phyloP scores from a whole-genome alignment of 2,113 vertebrate genomes.

The Chaetorhynchus papuensis region DNA sequence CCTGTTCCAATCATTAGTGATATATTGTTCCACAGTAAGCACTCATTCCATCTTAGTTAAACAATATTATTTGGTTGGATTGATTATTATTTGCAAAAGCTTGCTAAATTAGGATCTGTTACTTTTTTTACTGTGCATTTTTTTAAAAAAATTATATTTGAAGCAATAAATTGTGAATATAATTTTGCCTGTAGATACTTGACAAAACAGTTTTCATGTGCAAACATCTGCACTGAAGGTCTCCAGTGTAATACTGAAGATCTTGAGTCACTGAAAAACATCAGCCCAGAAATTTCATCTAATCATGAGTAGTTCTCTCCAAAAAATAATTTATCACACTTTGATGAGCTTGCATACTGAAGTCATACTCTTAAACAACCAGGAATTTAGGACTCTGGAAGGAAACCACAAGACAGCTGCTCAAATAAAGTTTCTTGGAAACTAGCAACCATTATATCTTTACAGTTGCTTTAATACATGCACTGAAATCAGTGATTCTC shows the following conservation, averaged over 20 bases:
- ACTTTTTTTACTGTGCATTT: neutral
- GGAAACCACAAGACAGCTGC: neutral
- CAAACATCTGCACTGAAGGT: neutral
- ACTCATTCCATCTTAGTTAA: slow-evolving; percentile 61
- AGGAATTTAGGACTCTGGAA: neutral
- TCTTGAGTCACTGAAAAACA: neutral
- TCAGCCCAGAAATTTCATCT: neutral
- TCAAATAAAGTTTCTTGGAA: neutral
- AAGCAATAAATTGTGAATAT: neutral
- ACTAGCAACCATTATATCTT: neutral
- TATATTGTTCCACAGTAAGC: slow-evolving; percentile 48
- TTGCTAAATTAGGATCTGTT: slow-evolving; percentile 9
- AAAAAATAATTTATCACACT: neutral
- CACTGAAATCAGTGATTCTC: neutral
- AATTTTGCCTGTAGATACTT: neutral
- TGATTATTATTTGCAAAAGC: slow-evolving; percentile 45
- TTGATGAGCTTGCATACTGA: neutral
- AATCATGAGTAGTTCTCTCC: neutral
- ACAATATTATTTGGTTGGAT: slow-evolving; percentile 48
- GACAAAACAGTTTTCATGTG: neutral
- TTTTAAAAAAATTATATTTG: neutral
- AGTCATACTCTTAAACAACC: neutral
- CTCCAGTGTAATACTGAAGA: neutral
- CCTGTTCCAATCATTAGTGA: slow-evolving; percentile 64
- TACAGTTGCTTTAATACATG: neutral